Evolutionary conservation across 2,888 invertebrate species (phyloP).

Genomic region (Rotaria sp.): DNA sequence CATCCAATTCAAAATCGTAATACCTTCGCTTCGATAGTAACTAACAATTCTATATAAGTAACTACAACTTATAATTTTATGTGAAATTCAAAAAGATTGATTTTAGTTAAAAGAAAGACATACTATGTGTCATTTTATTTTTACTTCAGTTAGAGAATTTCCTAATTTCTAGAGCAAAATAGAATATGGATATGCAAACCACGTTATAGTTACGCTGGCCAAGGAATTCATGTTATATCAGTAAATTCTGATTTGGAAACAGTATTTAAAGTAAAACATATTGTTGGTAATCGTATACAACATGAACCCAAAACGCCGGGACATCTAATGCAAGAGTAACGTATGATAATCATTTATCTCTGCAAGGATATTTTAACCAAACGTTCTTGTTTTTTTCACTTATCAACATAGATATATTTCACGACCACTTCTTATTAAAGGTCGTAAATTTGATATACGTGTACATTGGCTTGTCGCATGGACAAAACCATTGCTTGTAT

Average conservation of each 20-base stretch:
- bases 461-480: conserved; percentile 54
- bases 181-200: conserved; percentile 25
- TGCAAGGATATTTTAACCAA: neutral
- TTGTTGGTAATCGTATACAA: neutral
- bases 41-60: no score
- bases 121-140: no score
- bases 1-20: no score
- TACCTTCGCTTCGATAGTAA: no score
- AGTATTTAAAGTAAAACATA: neutral
- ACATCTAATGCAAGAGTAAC: neutral
- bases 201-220: conserved; percentile 23
- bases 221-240: neutral
- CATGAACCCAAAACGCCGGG: neutral
- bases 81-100: no score
- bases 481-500: conserved; percentile 52
- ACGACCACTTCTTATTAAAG: conserved; percentile 52
- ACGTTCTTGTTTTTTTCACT: neutral
- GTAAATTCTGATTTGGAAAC: neutral
- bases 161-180: neutral
- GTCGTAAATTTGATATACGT: conserved; percentile 54
- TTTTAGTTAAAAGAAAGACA: no score
- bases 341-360: neutral
- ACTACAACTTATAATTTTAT: no score
- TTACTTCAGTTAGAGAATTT: no score
- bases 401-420: conserved; percentile 49